Evolutionary conservation across 2,888 invertebrate genomes (phyloP), one percentile per base, ranked within the genome.

Genomic region (Meloe dianella): DNA sequence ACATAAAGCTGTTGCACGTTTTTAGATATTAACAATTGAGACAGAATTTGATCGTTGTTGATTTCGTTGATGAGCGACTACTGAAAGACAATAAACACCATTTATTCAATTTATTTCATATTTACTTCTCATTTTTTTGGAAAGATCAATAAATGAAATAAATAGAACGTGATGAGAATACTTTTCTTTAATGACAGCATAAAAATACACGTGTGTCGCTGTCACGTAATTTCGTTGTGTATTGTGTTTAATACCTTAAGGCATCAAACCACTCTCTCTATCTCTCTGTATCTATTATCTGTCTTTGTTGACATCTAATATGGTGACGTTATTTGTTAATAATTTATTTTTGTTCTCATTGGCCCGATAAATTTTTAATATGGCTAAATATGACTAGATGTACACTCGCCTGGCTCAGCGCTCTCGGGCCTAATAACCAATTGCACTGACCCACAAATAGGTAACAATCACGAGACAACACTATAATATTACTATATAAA

Each of bases 301-400:
- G n/a, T n/a, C n/a, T n/a, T n/a, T n/a, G 47, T 47, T 47, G 17
- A 47, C 47, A 47, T 47, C 47, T 47, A 47, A 47, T 20, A 47
- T 9, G 64, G 35, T 62, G 59, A 56, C 64, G 59, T 59, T 20
- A 20, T 20, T 60, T 63, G 3, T 14, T 38, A 38, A 2, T 38
- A 38, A n/a, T 38, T n/a, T 38, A 38, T 38, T 38, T n/a, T 38
- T 14, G 14, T 66, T 47, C 20, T 20, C 9, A 30, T 66, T 74
- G 79, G 77, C 80, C 81, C 81, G 79, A 80, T 80, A 14, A 79
- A 79, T 80, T 20, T 20, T 80, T 74, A 73, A 74, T 74, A 74
- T 79, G 76, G 75, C 78, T 80, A 80, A 68, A 79, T 82, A 38
- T 38, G 84, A 84, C 84, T 84, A 84, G 84, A 83, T 79, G 77